Evolutionary conservation across 2,888 invertebrate genomes (phyloP), one percentile per base, ranked within the genome.

Genomic region (Lycaena phlaeas): DNA sequence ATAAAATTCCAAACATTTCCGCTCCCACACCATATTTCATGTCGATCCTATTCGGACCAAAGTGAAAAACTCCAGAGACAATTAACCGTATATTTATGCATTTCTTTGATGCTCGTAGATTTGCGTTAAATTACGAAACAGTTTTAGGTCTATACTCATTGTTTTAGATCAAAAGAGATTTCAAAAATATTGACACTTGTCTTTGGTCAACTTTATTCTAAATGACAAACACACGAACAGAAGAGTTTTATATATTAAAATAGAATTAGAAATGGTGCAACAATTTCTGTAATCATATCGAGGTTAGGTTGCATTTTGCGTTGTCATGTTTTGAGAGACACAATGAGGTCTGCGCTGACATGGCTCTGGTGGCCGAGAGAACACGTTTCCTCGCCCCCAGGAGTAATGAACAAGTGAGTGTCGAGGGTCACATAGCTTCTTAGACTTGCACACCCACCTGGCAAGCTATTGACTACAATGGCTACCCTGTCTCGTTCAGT

Each of bases 381-480:
- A 46, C 48, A 46, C 42, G 55, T 43, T 43, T 31, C 27, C 44
- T 48, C 45, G 49, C 54, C 49, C 52, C 48, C 45, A 41, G 46
- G 45, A 46, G 45, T 44, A 36, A 45, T n/a, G 42, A 48, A 43
- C 37, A 45, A 40, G 40, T 43, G 45, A 47, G 57, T 58, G 68
- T 63, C 70, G 63, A 53, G 54, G 59, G 61, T 62, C 59, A 53
- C 52, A 51, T 57, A 64, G 66, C 73, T 69, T 74, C 76, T 75
- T 71, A 72, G 61, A 52, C 64, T 75, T 74, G 77, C 73, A 81
- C 84, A 71, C 82, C 82, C 82, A 79, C 77, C 70, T 72, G 69
- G 69, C 65, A 54, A 61, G 46, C 59, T 57, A 81, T 84, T 82
- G 82, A 82, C 74, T 81, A 82, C 81, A 82, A 82, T 84, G 60